Evolutionary conservation across 1,140 invertebrate species (phyloP).

Genomic region (Uloborus diversus): DNA sequence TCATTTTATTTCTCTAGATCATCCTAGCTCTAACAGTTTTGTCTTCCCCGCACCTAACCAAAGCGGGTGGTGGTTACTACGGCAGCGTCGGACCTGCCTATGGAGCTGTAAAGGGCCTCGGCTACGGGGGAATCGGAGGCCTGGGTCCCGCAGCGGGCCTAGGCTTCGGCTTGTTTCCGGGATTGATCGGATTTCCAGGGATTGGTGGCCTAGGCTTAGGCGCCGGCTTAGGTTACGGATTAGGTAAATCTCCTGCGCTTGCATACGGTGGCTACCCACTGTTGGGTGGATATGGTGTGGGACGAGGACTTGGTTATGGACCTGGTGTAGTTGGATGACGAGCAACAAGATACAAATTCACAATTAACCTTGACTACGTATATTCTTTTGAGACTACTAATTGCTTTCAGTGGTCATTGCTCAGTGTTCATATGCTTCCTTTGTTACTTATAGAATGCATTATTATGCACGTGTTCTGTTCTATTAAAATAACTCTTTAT

Average conservation of each 20-base stretch:
- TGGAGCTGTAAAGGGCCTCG: not conserved
- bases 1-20: not conserved
- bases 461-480: too few species aligned
- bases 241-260: not conserved
- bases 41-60: not conserved
- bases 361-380: too few species aligned
- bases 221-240: not conserved
- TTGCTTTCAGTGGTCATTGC: too few species aligned
- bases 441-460: too few species aligned
- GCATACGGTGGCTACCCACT: not conserved
- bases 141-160: not conserved
- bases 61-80: not conserved
- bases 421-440: too few species aligned
- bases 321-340: not conserved
- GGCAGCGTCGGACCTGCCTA: not conserved
- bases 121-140: not conserved
- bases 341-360: too few species aligned
- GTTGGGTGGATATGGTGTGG: not conserved
- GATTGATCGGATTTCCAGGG: not conserved
- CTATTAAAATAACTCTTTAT: too few species aligned
- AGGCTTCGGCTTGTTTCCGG: slow-evolving; percentile 10
- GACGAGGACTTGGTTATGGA: not conserved
- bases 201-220: not conserved
- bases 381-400: too few species aligned
- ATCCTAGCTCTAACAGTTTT: not conserved